Conservation (phyloP, 2,113 vertebrate genomes). For the Atherinomorus stipes region DNA sequence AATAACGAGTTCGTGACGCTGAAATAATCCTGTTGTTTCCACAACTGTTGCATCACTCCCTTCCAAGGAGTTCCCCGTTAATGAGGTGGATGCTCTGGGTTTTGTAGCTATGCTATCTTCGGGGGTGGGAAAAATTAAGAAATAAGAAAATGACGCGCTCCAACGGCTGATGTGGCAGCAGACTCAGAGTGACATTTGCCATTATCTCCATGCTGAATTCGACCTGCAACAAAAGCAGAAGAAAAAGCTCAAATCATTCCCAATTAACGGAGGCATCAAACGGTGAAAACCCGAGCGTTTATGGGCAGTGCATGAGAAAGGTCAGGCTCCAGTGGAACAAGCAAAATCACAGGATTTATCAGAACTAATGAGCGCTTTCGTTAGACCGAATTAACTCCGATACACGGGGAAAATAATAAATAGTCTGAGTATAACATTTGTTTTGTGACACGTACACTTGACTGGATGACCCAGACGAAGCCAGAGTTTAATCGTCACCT, state of each 20-base stretch:
- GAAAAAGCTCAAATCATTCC: slow-evolving; percentile 84
- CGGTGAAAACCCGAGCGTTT: slow-evolving; percentile 79
- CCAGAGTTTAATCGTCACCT: background rate
- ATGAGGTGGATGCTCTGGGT: slow-evolving; percentile 73
- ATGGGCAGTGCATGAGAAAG: slow-evolving; percentile 87
- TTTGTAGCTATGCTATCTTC: slow-evolving; percentile 51
- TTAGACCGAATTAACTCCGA: slow-evolving; percentile 76
- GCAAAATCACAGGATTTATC: slow-evolving; percentile 73
- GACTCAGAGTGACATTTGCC: slow-evolving; percentile 92
- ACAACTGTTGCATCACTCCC: slow-evolving; percentile 63
- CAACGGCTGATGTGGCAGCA: slow-evolving; percentile 82
- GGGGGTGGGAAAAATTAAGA: slow-evolving; percentile 9
- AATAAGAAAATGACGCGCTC: slow-evolving; percentile 82
- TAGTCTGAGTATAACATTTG: slow-evolving; percentile 37
- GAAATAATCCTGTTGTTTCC: slow-evolving; percentile 73
- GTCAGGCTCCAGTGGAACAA: slow-evolving; percentile 88
- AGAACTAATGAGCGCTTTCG: slow-evolving; percentile 90
- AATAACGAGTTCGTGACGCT: slow-evolving; percentile 70
- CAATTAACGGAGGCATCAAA: slow-evolving; percentile 96
- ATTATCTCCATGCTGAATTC: slow-evolving; percentile 83
- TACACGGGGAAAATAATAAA: slow-evolving; percentile 41
- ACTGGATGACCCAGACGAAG: slow-evolving; percentile 29
- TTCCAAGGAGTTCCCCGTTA: slow-evolving; percentile 77
- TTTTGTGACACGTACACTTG: slow-evolving; percentile 31
- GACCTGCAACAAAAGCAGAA: slow-evolving; percentile 81